Percentiles rank a stretch among this genome's conserved stretches.
phyloP scores from a whole-genome alignment of 2,888 invertebrate genomes.

The Pristionchus entomophagus region DNA sequence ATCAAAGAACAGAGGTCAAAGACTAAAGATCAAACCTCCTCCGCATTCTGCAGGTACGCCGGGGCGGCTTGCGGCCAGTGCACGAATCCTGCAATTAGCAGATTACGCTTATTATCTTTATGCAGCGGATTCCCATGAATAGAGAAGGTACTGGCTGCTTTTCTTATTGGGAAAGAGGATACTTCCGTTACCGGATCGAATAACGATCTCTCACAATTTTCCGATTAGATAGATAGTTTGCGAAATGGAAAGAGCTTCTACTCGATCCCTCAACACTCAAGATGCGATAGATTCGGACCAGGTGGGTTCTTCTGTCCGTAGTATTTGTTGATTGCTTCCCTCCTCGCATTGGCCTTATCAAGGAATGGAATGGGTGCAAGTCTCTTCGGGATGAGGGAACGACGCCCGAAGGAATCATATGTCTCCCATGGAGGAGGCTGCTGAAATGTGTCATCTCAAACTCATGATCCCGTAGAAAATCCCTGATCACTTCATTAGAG shows the following conservation, averaged over 20 bases:
- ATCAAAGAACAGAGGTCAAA: neutral
- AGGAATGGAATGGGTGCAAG: neutral
- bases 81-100: neutral
- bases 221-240: neutral
- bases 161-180: too few species aligned
- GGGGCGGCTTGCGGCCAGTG: constrained; percentile 20
- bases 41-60: neutral
- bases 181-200: too few species aligned
- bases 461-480: too few species aligned
- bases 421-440: constrained; percentile 15
- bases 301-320: constrained; percentile 24
- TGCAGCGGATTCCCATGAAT: too few species aligned
- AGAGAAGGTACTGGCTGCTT: too few species aligned
- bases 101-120: neutral
- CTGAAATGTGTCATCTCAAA: neutral
- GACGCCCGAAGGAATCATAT: neutral
- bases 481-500: neutral
- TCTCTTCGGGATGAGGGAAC: neutral
- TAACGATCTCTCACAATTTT: neutral
- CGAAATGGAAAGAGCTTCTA: neutral
- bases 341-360: constrained; percentile 23
- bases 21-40: neutral
- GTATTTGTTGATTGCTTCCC: neutral
- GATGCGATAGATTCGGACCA: too few species aligned
- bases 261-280: too few species aligned